Evolutionary conservation across 2,797 vertebrate genomes (phyloP).

Genomic region (Poeciliopsis turneri): DNA sequence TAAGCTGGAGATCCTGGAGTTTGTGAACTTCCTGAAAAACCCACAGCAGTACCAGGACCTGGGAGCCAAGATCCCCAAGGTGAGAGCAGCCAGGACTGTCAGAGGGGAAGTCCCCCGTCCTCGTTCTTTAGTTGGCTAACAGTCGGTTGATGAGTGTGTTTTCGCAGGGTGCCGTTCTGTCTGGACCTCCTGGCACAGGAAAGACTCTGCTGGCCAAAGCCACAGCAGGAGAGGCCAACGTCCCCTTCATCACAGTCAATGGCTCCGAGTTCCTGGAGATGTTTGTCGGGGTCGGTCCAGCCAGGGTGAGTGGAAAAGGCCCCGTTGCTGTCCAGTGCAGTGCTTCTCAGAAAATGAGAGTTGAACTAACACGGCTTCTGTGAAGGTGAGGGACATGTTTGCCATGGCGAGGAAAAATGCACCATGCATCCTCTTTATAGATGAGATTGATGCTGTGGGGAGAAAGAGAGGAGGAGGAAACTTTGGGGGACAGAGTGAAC

Average conservation of each 20-base stretch:
- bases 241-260: constrained; percentile 95
- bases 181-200: constrained; percentile 93
- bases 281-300: constrained; percentile 96
- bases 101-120: constrained; percentile 68
- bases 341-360: not conserved
- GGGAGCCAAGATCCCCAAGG: constrained; percentile 97
- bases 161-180: constrained; percentile 91
- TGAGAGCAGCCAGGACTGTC: constrained; percentile 71
- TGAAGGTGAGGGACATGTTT: constrained; percentile 84
- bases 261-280: constrained; percentile 97
- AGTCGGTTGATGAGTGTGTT: constrained; percentile 9
- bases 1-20: constrained; percentile 96
- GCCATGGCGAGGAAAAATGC: constrained; percentile 80
- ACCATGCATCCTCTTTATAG: constrained; percentile 87
- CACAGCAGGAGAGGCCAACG: constrained; percentile 93
- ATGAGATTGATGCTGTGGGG: constrained; percentile 86
- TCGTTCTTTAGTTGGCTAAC: not conserved
- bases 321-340: too few species aligned
- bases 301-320: constrained; percentile 79
- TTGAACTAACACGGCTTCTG: not conserved
- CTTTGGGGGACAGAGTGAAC: constrained; percentile 80
- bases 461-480: constrained; percentile 78
- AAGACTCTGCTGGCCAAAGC: constrained; percentile 96
- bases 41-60: constrained; percentile 92
- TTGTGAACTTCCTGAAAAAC: constrained; percentile 95